Evolutionary conservation across 1,140 invertebrate genomes (phyloP).

Genomic region (Hylaeus volcanicus): DNA sequence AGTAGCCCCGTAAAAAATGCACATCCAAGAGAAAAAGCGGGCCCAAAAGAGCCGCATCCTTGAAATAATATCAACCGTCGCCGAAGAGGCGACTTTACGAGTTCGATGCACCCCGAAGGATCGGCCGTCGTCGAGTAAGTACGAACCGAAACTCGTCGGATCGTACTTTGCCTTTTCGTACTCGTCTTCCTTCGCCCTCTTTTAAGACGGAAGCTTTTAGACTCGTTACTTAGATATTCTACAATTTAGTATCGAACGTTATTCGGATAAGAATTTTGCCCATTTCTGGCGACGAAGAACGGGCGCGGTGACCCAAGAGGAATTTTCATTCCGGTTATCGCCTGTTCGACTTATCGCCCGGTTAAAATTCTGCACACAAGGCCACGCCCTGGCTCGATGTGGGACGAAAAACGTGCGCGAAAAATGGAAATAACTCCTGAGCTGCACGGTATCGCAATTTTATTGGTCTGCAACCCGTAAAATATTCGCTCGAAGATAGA

Average conservation of each 20-base stretch:
- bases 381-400: conserved; percentile 19
- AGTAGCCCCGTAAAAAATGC: not conserved
- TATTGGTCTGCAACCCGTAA: not conserved
- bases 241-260: no score
- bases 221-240: no score
- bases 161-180: not conserved
- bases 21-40: not conserved
- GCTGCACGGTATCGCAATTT: not conserved
- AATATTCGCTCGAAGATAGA: not conserved
- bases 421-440: not conserved
- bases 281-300: not conserved
- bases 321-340: conserved; percentile 45
- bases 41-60: not conserved
- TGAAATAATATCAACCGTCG: not conserved
- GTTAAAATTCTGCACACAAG: conserved; percentile 40
- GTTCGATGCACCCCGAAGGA: conserved; percentile 3
- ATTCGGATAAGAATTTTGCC: no score
- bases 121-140: not conserved
- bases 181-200: not conserved
- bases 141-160: not conserved
- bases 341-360: conserved; percentile 24
- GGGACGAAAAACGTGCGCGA: conserved; percentile 20
- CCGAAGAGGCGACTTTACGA: not conserved
- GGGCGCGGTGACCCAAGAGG: conserved; percentile 2
- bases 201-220: not conserved